phyloP scores from a whole-genome alignment of 2,797 vertebrate species.

The Allobates femoralis region DNA sequence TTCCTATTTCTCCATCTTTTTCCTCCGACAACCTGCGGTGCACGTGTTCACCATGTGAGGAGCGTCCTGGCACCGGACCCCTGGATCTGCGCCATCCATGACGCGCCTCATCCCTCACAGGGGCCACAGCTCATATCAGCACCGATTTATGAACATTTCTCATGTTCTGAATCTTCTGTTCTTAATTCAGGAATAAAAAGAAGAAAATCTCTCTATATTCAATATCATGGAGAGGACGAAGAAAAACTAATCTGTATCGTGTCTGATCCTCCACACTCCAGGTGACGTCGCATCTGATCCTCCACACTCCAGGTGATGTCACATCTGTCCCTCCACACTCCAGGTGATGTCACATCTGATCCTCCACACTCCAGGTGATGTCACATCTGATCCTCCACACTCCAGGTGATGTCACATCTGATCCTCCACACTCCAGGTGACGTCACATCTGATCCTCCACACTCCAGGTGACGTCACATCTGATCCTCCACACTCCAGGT shows the following conservation, averaged over 20 bases:
- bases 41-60: not conserved
- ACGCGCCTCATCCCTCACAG: not conserved
- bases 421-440: no score
- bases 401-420: no score
- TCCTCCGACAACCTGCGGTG: not conserved
- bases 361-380: no score
- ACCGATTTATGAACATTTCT: not conserved
- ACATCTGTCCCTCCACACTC: no score
- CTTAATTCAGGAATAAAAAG: not conserved
- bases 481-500: no score
- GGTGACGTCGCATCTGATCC: no score
- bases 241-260: not conserved
- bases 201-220: not conserved
- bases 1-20: not conserved
- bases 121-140: not conserved
- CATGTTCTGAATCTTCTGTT: slow-evolving; percentile 12
- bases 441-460: no score
- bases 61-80: not conserved
- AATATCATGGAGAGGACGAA: not conserved
- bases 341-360: no score
- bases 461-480: no score
- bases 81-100: not conserved
- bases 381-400: no score
- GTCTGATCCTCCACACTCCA: not conserved
- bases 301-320: no score